Evolutionary conservation across 1,140 invertebrate species (phyloP), one percentile per base, ranked within the genome.

Genomic region (Lepidurus couesii): DNA sequence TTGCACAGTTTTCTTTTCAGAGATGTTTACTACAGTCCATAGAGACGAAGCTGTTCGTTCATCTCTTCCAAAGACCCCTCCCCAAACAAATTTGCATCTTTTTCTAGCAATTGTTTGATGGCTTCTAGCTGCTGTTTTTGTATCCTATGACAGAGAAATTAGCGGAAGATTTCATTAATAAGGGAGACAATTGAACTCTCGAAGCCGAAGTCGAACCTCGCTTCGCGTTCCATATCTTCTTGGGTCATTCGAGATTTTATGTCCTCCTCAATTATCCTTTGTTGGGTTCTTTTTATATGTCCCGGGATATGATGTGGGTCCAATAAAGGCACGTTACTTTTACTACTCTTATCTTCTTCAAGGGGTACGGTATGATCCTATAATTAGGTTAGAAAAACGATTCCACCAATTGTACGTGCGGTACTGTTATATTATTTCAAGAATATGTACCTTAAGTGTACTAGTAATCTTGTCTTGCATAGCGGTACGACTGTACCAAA

Each of bases 251-350:
- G 53, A 13, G 53, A 65, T 16, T 65, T 65, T n/a, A 65, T 65
- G 1, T 65, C 16, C 16, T 65, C 21, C 21, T 65, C 53, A n/a
- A 65, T 65, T 9, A 65, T 65, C 53, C 21, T 65, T 16, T 65
- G 53, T 21, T 65, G 53, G 21, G 53, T 65, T 65, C n/a, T 65
- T 65, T 65, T 65, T 21, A 65, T n/a, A 16, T 65, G 53, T 21
- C 53, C 53, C 1, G 53, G 53, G 21, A 65, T 65, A 65, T 65
- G 53, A 65, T 65, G 53, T n/a, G 53, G 53, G 53, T 65, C 53
- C 53, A 11, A 16, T 65, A n/a, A 65, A 65, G 21, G 53, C 16
- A n/a, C 8, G 16, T 4, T 65, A 7, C 16, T 21, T 21, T 16
- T n/a, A 65, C 21, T 65, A 34, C 34, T 34, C 4, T 34, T 2